Evolutionary conservation across 2,113 vertebrate species (phyloP), one percentile per base, ranked within the genome.

Genomic region (Bufo gargarizans): DNA sequence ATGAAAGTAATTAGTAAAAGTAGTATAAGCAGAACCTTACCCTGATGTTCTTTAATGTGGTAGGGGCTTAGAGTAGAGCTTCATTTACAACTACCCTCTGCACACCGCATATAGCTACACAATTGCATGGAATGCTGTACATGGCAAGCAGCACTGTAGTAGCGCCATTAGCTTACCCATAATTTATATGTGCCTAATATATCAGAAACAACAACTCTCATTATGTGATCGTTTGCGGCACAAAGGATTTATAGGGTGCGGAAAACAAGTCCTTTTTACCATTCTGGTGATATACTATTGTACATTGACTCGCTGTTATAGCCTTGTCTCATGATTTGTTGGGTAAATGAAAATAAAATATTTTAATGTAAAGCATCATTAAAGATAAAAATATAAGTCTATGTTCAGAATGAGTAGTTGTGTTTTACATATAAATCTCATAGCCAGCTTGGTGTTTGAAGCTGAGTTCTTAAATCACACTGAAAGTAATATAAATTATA

Each of bases 121-220:
- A 9, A 69, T 47, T 47, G 43, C 79, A 47, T 63, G 33, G 19
- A 45, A 16, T 67, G 45, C 47, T 63, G 20, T 50, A 19, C 14
- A 67, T 50, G 61, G 20, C 81, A 53, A n/a, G 61, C 61, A 6
- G 45, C 47, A 67, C 47, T 14, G 10, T 20, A 53, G 61, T 16
- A 53, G 49, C 45, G 45, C 47, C 20, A 49, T 83, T 83, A 69
- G 61, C n/a, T 83, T 83, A 45, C 19, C 61, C 47, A 83, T 61
- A 83, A 82, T 63, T 82, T 61, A 82, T 65, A 65, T 65, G 43
- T 63, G 59, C 14, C 4, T 67, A 83, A 83, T 67, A 83, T 67
- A 16, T 83, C 45, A 65, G 43, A 49, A 82, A 67, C 47, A 67
- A 83, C 81, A 49, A 19, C 61, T 50, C 47, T 83, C 59, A 82